Evolutionary conservation across 2,113 vertebrate species (phyloP).

Genomic region (Sprattus sprattus): DNA sequence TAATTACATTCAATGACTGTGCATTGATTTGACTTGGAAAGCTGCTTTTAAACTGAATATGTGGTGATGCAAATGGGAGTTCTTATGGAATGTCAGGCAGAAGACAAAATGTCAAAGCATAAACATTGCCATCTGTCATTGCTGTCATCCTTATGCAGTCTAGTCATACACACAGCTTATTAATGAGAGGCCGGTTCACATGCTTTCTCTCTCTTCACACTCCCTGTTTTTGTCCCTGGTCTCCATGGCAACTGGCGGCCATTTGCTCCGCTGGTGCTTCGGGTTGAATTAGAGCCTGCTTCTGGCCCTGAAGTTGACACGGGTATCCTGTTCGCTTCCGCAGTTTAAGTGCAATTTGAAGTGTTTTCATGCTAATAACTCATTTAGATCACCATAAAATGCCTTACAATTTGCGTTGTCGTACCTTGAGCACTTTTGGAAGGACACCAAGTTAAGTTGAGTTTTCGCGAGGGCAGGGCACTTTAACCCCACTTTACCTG

Average conservation of each 20-base stretch:
- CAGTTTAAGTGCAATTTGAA: not conserved
- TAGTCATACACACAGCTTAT: not conserved
- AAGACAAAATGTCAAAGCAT: too few species aligned
- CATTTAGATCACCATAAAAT: not conserved
- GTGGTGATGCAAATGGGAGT: too few species aligned
- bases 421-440: not conserved
- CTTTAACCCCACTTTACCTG: not conserved
- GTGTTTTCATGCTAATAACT: not conserved
- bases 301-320: constrained; percentile 11
- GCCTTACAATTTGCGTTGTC: not conserved
- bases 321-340: not conserved
- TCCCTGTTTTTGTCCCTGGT: constrained; percentile 6
- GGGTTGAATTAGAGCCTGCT: constrained; percentile 10
- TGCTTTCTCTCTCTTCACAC: not conserved
- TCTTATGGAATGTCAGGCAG: too few species aligned
- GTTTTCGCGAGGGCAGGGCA: too few species aligned
- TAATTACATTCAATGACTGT: too few species aligned
- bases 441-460: not conserved
- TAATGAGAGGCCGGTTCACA: not conserved
- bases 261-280: constrained; percentile 9
- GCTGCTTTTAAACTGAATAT: too few species aligned
- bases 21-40: too few species aligned
- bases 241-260: constrained; percentile 8
- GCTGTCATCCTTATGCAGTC: not conserved
- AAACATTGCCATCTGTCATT: not conserved